Evolutionary conservation across 2,797 vertebrate genomes (phyloP).

Genomic region (Tinamus major): DNA sequence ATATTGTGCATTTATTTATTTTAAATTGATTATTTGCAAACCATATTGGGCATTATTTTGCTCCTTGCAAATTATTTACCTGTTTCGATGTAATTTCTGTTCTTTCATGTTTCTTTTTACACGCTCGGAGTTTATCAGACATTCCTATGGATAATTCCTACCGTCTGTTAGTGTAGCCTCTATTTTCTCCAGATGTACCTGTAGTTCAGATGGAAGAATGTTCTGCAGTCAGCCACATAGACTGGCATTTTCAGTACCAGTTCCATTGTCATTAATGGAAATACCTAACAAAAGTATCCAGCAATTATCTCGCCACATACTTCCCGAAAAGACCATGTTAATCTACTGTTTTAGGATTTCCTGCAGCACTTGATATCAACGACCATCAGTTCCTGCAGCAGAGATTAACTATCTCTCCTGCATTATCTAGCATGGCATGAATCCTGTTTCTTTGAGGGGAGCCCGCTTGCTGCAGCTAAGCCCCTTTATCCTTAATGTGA

Average conservation of each 20-base stretch:
- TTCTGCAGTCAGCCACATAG: not conserved
- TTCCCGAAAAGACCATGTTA: conserved; percentile 33
- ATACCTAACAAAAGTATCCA: not conserved
- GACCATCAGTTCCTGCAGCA: conserved; percentile 28
- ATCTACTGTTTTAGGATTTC: conserved; percentile 60
- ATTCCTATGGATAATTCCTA: not conserved
- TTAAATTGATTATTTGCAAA: not conserved
- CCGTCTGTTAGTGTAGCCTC: not conserved
- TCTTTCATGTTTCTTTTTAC: not conserved
- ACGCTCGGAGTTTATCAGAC: not conserved
- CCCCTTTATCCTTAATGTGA: conserved; percentile 50
- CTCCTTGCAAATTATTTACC: not conserved
- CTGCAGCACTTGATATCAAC: conserved; percentile 24
- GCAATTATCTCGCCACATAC: not conserved
- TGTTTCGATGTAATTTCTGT: not conserved
- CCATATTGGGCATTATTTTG: not conserved
- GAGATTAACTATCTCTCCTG: conserved; percentile 40
- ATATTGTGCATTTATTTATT: not conserved
- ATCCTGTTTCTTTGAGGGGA: conserved; percentile 32
- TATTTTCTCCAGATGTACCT: not conserved
- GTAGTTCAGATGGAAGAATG: not conserved
- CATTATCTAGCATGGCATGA: conserved; percentile 8
- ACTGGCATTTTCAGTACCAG: not conserved
- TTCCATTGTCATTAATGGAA: not conserved
- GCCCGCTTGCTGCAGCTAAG: conserved; percentile 24